Percentiles rank a stretch among this genome's conserved stretches.
Conservation (phyloP, 2,113 vertebrate species). For the Meleagris gallopavo region DNA sequence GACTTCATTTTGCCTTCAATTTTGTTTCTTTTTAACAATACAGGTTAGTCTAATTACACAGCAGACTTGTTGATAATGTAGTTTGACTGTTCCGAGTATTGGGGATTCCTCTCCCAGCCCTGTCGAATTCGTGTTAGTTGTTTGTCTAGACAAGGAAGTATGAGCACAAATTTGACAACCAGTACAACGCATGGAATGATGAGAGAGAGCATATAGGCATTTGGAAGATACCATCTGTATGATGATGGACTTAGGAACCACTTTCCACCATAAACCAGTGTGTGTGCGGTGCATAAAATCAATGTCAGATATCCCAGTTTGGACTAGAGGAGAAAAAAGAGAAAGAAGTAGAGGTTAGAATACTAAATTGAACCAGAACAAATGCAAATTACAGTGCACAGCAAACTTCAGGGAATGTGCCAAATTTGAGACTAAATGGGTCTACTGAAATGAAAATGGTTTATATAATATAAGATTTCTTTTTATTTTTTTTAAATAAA, state of each 20-base stretch:
- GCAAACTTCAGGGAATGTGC: neutral
- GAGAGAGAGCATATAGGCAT: slow-evolving; percentile 83
- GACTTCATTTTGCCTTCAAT: neutral
- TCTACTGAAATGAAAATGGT: neutral
- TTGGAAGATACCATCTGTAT: slow-evolving; percentile 88
- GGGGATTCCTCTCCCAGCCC: slow-evolving; percentile 86
- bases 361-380: neutral
- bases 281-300: slow-evolving; percentile 87
- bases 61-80: slow-evolving; percentile 60
- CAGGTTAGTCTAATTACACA: slow-evolving; percentile 42
- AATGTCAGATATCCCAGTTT: slow-evolving; percentile 90
- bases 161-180: slow-evolving; percentile 84
- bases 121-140: slow-evolving; percentile 85
- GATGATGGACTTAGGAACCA: slow-evolving; percentile 75
- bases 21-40: neutral
- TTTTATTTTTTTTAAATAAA: neutral
- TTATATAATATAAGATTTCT: neutral
- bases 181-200: slow-evolving; percentile 86
- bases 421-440: neutral
- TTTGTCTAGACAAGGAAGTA: slow-evolving; percentile 86
- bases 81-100: neutral
- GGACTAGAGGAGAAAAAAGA: slow-evolving; percentile 78
- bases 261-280: slow-evolving; percentile 84
- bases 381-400: neutral
- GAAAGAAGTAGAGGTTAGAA: neutral